Evolutionary conservation across 2,888 invertebrate species (phyloP), one percentile per base, ranked within the genome.

Genomic region (Gasteruption jaculator): DNA sequence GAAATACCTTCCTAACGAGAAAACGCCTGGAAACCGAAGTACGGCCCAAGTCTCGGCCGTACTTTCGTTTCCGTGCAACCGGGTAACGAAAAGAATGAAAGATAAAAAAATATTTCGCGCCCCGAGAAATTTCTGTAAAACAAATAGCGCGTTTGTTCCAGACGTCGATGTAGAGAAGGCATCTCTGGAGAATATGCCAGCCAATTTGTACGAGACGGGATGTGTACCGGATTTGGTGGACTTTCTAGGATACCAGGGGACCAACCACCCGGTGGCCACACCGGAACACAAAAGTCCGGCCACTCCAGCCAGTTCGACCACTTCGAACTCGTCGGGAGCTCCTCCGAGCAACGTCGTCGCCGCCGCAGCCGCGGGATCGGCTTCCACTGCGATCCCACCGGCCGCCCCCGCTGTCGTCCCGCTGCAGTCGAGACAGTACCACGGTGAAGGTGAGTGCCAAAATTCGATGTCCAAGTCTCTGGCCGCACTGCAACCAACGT

Each of bases 101-200:
- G n/a, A n/a, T n/a, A n/a, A n/a, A n/a, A n/a, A n/a, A n/a, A n/a
- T n/a, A n/a, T 12, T 11, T 5, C 14, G n/a, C 14, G 5, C n/a
- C 11, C 24, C 24, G 26, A 26, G 26, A 4, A 26, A 26, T 26
- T 26, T 26, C 14, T 14, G n/a, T 26, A 8, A 11, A n/a, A n/a
- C n/a, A n/a, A n/a, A n/a, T n/a, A n/a, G n/a, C 14, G 4, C 10
- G 15, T 38, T 36, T 37, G 15, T 47, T 57, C 20, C 54, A 86
- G 87, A 89, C 71, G 85, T 87, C 46, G 87, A 87, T 70, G 82
- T 85, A 62, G 87, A 88, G 67, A 78, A 85, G 38, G 80, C 82
- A 5, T 74, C 84, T 52, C 74, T 84, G 58, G 85, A 82, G 63
- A 83, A 83, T 68, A 83, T 83, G 56, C 81, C 83, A 5, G 77